phyloP scores from a whole-genome alignment of 2,888 invertebrate species.

The Callyntrura guangdongensis region DNA sequence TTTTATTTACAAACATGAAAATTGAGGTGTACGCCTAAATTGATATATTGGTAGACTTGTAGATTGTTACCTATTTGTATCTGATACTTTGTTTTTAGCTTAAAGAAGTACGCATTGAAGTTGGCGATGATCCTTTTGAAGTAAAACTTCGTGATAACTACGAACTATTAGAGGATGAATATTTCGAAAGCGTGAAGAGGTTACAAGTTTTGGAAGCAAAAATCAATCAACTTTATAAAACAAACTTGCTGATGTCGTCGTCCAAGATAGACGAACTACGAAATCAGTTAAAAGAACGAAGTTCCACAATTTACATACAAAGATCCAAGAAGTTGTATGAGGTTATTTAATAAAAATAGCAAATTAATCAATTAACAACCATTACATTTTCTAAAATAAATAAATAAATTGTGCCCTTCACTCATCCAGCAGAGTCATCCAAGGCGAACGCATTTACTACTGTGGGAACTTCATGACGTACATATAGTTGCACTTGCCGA shows the following conservation, averaged over 20 bases:
- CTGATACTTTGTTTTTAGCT: constrained; percentile 87
- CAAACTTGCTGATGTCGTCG: constrained; percentile 93
- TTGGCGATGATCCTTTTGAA: constrained; percentile 99
- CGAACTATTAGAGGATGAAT: constrained; percentile 97
- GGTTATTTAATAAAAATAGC: constrained; percentile 33
- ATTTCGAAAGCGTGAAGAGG: constrained; percentile 96
- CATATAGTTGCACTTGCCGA: constrained; percentile 94
- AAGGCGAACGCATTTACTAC: constrained; percentile 92
- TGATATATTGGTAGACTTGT: background rate
- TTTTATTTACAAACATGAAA: constrained; percentile 3
- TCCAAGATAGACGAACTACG: constrained; percentile 96
- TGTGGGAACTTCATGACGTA: constrained; percentile 93
- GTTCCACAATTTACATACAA: constrained; percentile 98
- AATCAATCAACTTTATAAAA: constrained; percentile 92
- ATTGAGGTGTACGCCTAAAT: background rate
- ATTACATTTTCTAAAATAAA: background rate
- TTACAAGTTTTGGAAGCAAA: constrained; percentile 95
- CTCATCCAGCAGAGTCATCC: constrained; percentile 87
- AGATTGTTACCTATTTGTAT: no score
- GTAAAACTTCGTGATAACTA: constrained; percentile 98
- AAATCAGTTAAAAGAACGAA: constrained; percentile 94
- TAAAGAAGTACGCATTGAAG: constrained; percentile 95
- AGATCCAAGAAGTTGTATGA: constrained; percentile 92
- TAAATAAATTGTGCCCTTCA: no score
- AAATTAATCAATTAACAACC: background rate